A percentile compares a stretch with the other conserved stretches of the same genome.
phyloP scores from a whole-genome alignment of 2,797 vertebrate genomes.

The Gallinago stenura region DNA sequence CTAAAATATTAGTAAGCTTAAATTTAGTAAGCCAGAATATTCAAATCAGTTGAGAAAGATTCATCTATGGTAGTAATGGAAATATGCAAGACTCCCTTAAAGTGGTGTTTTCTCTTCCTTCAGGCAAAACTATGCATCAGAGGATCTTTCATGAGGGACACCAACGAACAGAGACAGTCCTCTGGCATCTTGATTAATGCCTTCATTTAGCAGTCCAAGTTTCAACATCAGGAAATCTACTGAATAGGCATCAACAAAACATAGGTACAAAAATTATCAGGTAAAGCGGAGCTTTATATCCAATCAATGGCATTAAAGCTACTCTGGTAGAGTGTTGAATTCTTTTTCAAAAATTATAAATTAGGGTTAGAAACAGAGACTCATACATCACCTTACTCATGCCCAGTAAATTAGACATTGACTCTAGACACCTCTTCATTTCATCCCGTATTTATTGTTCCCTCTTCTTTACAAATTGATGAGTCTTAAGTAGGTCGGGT shows the following conservation, averaged over 20 bases:
- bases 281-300: neutral
- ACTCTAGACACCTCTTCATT: neutral
- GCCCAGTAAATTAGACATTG: neutral
- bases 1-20: neutral
- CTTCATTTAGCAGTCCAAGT: neutral
- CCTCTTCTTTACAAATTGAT: conserved; percentile 11
- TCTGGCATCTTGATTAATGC: neutral
- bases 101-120: neutral
- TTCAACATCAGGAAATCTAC: neutral
- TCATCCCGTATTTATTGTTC: neutral
- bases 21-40: neutral
- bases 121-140: neutral
- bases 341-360: neutral
- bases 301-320: neutral
- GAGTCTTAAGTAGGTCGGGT: neutral
- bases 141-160: neutral
- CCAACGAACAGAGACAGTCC: neutral
- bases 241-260: neutral
- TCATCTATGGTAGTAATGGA: neutral
- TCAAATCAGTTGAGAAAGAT: neutral
- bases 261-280: neutral
- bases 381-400: neutral
- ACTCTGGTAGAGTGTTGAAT: neutral
- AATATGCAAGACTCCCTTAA: neutral
- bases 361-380: neutral